These are phyloP conservation scores for Anthonomus grandis DNA, from an alignment of 1,140 invertebrate species.

Conservation along the genomic window DNA sequence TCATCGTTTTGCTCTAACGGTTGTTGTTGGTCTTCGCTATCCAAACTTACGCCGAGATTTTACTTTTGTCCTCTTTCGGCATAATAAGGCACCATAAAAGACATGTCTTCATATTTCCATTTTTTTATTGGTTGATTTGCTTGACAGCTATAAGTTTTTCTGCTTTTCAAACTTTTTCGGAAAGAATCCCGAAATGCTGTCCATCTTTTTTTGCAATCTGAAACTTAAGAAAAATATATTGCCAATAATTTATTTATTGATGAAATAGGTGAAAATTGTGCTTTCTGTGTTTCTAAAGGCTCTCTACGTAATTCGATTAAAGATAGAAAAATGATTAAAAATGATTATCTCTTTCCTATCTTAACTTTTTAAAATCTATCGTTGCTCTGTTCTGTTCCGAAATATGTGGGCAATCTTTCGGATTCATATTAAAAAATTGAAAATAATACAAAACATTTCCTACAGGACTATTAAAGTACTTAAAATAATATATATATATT, in stretches of 20 bases:
- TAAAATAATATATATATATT: too few relatives aligned
- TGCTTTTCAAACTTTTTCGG: background rate
- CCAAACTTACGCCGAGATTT: background rate
- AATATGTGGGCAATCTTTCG: too few relatives aligned
- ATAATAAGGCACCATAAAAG: background rate
- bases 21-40: background rate
- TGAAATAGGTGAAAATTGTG: too few relatives aligned
- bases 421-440: too few relatives aligned
- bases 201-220: slow-evolving; percentile 3
- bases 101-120: slow-evolving; percentile 1
- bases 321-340: too few relatives aligned
- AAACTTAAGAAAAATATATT: background rate
- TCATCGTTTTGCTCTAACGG: background rate
- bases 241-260: background rate
- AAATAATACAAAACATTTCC: too few relatives aligned
- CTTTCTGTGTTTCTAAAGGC: too few relatives aligned
- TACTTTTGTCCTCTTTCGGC: background rate
- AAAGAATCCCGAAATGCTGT: background rate
- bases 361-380: too few relatives aligned
- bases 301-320: too few relatives aligned
- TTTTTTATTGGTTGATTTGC: background rate
- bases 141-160: background rate
- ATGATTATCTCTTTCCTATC: too few relatives aligned
- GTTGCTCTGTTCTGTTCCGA: too few relatives aligned
- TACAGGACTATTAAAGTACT: too few relatives aligned